A percentile compares a stretch with the other conserved stretches of the same genome.
Evolutionary conservation across 2,797 vertebrate species (phyloP).

Genomic region (Triplophysa bombifrons): DNA sequence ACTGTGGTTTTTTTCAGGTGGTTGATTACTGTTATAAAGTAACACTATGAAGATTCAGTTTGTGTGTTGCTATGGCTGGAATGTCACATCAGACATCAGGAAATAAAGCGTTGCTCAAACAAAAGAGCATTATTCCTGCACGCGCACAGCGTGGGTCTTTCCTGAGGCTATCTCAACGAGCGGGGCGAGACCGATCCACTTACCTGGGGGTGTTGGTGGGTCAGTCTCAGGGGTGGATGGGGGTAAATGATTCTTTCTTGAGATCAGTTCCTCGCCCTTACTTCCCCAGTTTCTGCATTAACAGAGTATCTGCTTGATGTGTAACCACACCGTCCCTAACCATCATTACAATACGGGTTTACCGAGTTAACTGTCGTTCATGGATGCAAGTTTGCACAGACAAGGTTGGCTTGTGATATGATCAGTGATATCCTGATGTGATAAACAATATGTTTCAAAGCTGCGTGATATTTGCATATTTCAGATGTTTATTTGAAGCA

Average conservation of each 20-base stretch:
- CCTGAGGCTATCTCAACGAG: slow-evolving; percentile 11
- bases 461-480: not conserved
- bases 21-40: not conserved
- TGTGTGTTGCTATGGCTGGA: not conserved
- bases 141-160: not conserved
- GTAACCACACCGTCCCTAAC: not conserved
- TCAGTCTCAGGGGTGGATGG: slow-evolving; percentile 38
- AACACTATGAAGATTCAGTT: not conserved
- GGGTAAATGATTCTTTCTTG: slow-evolving; percentile 22
- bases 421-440: not conserved
- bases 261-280: slow-evolving; percentile 16
- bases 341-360: not conserved
- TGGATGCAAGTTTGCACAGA: not conserved
- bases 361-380: not conserved
- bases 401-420: not conserved
- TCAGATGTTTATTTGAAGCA: not conserved
- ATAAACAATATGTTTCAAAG: not conserved
- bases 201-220: slow-evolving; percentile 16
- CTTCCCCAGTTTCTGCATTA: not conserved
- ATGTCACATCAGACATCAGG: not conserved
- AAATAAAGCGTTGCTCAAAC: not conserved
- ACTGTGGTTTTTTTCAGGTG: not conserved
- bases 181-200: not conserved
- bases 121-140: slow-evolving; percentile 24
- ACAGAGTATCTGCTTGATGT: not conserved